Base-by-base conservation (phyloP, 2,888 invertebrate species). In the Dorcus parallelipipedus region DNA sequence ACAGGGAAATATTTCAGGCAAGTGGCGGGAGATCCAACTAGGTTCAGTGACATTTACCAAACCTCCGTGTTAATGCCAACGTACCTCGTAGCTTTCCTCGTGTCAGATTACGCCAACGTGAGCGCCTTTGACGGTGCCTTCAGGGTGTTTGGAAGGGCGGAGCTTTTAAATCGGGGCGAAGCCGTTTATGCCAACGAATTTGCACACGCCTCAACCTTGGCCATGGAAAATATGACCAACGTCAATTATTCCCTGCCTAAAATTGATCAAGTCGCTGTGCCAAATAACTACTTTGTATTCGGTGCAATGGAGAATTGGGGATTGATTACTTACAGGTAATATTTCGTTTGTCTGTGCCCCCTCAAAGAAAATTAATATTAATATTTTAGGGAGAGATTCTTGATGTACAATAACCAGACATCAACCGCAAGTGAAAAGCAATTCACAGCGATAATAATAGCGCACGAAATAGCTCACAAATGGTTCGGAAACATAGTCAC, bases 281-380 rank as follows among this genome's bases (percentile, higher is more conserved):
- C 92, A 0, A 91, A 94, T 73, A 54, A 57, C 9, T 60, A 45
- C 40, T 93, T 94, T 74, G 83, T 84, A 51, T 87, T 90, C 63
- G 91, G 91, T 45, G 94, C 93, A 52, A 94, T 95, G 94, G 93
- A 94, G 74, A 95, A 95, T 74, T 95, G 94, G 93, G 95, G 94
- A 6, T 80, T 95, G 38, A 82, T 93, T 8, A 93, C 90, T 2
- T 95, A 90, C 78, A 85, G 53, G 58, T 52, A 58, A 38, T 17
- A 20, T 14, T n/a, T 20, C 17, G 20, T 20, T 20, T 43, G 7
- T n/a, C 6, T 48, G 7, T 6, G 5, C 6, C 14, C 10, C 5
- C 10, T 42, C 10, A 40, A 40, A 3, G 40, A 40, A 40, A 40
- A 41, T 41, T 3, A 41, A 1, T 45, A 10, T 20, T 6, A 1